Conservation (phyloP, 2,113 vertebrate species). For the Diphyllodes magnificus region DNA sequence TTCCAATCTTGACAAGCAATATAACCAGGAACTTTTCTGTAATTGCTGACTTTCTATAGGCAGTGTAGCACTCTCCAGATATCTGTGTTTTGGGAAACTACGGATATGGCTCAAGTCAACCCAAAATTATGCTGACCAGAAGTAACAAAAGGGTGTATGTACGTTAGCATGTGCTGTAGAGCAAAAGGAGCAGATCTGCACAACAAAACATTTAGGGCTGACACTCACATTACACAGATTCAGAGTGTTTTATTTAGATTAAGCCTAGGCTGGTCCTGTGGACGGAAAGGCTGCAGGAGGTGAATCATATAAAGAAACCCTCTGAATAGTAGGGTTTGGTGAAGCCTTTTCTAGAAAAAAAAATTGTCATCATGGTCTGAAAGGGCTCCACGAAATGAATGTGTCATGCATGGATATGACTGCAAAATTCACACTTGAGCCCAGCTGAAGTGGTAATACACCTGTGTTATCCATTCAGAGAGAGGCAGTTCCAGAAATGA, state of each 20-base stretch:
- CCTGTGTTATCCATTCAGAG: no score
- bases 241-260: not conserved
- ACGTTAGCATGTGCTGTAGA: fast-evolving
- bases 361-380: not conserved
- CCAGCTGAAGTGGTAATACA: not conserved
- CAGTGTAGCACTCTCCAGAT: not conserved
- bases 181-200: not conserved
- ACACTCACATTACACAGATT: not conserved
- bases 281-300: not conserved
- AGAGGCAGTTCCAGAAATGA: not conserved
- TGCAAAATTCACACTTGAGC: not conserved
- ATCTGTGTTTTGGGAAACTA: not conserved
- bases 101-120: not conserved
- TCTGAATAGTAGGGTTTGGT: not conserved
- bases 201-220: not conserved
- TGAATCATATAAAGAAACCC: fast-evolving
- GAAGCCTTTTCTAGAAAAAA: not conserved
- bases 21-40: not conserved
- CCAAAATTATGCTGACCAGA: not conserved
- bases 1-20: not conserved
- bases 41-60: not conserved
- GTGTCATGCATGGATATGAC: not conserved
- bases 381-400: not conserved
- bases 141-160: not conserved
- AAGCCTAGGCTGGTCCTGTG: not conserved